These are phyloP conservation scores for Caradrina clavipalpis DNA, from an alignment of 2,888 invertebrate genomes.

Conservation along the genomic window DNA sequence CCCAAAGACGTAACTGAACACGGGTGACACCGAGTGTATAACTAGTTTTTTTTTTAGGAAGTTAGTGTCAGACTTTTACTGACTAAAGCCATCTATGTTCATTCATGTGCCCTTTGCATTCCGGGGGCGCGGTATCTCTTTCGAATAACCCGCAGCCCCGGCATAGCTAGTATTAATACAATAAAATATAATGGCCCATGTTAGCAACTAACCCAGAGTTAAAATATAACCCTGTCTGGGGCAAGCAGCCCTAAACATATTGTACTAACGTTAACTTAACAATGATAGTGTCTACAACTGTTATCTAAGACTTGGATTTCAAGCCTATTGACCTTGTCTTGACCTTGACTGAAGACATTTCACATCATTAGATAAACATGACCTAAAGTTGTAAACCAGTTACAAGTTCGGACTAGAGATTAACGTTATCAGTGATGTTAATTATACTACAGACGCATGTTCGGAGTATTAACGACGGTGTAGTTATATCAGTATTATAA, in stretches of 20 bases:
- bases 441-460: not conserved
- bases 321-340: slow-evolving; percentile 10
- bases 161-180: too few species aligned
- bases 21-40: too few species aligned
- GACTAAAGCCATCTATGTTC: too few species aligned
- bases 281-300: not conserved
- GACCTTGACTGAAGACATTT: not conserved
- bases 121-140: too few species aligned
- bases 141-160: too few species aligned
- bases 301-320: not conserved
- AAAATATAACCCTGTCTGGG: too few species aligned
- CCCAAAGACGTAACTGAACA: too few species aligned
- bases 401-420: not conserved
- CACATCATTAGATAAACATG: not conserved
- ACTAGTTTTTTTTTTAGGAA: too few species aligned
- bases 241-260: not conserved
- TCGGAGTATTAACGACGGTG: not conserved
- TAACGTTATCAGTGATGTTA: not conserved
- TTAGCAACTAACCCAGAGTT: too few species aligned
- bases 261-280: not conserved
- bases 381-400: not conserved
- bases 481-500: not conserved
- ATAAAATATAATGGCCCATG: too few species aligned
- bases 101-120: too few species aligned
- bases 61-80: too few species aligned